Conservation (phyloP, 2,888 invertebrate species). For the Danaus chrysippus region DNA sequence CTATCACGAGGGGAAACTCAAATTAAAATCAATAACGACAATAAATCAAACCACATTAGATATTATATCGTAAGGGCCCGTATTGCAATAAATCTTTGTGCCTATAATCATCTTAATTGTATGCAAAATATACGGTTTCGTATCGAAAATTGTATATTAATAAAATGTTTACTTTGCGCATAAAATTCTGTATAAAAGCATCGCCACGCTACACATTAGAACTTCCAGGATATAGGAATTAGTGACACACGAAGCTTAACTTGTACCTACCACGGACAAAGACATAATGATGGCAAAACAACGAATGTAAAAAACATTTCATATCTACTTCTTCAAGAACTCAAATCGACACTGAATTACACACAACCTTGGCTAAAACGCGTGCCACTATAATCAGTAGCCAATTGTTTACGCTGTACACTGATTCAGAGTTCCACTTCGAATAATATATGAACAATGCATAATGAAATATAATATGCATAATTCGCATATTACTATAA, state of each 20-base stretch:
- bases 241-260: no score
- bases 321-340: slow-evolving; percentile 37
- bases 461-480: no score
- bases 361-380: slow-evolving; percentile 51
- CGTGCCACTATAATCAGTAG: slow-evolving; percentile 40
- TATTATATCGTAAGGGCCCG: not conserved
- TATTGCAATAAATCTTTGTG: not conserved
- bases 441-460: not conserved
- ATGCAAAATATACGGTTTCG: not conserved
- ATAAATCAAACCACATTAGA: slow-evolving; percentile 2
- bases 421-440: not conserved
- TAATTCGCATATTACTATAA: no score
- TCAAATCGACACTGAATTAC: slow-evolving; percentile 59
- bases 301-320: slow-evolving; percentile 43
- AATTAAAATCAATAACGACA: slow-evolving; percentile 5
- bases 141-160: not conserved
- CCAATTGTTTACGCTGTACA: slow-evolving; percentile 1
- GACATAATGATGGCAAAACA: slow-evolving; percentile 35
- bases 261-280: not conserved
- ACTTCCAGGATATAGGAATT: no score
- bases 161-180: no score
- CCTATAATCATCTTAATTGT: not conserved
- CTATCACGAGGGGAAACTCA: not conserved
- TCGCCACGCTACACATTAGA: no score
- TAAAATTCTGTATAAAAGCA: no score